Base-by-base conservation (phyloP, 2,888 invertebrate genomes). In the Drosophila fulvimacula region DNA sequence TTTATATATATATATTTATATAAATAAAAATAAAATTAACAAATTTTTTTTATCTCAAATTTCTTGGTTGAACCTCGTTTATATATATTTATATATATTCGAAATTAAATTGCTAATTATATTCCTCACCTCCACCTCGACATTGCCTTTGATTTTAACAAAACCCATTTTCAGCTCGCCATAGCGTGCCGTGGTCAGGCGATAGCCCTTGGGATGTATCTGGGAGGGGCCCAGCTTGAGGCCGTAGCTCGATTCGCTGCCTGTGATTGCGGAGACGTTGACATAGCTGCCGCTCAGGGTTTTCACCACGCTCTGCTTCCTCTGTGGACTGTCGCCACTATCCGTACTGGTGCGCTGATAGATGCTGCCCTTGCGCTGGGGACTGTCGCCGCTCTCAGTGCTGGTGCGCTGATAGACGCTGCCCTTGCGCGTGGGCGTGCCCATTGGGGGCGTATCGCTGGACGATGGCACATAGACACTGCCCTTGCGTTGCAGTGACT, bases 141-240 rank as follows among this genome's bases (percentile, higher is more conserved):
- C 94, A 85, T 97, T 96, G 84, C 98, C 98, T 93, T 98, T 98
- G 90, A 97, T 95, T 94, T 98, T 96, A 89, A 96, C 95, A 86
- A 98, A 95, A 69, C 97, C 97, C 92, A 98, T 94, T 91, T 97
- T 96, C 80, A 98, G 95, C 93, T 97, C 97, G 5, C 97, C 97
- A 70, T 95, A 94, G 82, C 95, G 95, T 65, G 95, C 95, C 89
- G 95, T 94, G 83, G 94, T 94, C 81, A 95, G 93, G 81, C 95
- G 95, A 86, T 95, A 95, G 84, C 95, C 96, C 79, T 95, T 94
- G 56, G 97, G 97, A 92, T 96, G 95, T 91, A 97, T 94, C 93
- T 97, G 97, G 21, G 96, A 96, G 5, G 96, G 96, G 38, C 97
- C 97, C 74, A 97, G 93, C 90, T 93, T 93, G 53, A 92, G 96